Evolutionary conservation across 1,140 invertebrate species (phyloP).

Genomic region (Cheumatopsyche charites): DNA sequence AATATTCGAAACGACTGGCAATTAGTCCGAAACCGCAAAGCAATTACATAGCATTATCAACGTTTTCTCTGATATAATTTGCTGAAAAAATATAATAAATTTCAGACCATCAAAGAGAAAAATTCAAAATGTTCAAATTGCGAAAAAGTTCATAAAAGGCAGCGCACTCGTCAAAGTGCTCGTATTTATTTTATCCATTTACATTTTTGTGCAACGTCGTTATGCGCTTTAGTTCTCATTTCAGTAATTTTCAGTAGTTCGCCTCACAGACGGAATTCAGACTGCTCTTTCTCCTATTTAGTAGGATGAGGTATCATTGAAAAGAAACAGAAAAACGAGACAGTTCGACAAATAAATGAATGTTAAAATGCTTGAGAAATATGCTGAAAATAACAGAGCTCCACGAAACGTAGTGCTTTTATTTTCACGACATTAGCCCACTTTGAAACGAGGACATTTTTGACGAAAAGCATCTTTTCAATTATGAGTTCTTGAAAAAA

Average conservation of each 20-base stretch:
- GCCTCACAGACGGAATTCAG: not conserved
- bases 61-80: not conserved
- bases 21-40: constrained; percentile 9
- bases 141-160: no score
- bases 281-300: constrained; percentile 34
- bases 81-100: no score
- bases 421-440: constrained; percentile 10
- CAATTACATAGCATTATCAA: constrained; percentile 3
- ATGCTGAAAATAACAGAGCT: not conserved
- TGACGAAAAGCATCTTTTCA: no score
- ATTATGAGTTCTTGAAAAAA: no score
- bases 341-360: not conserved
- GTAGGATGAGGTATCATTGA: constrained; percentile 10
- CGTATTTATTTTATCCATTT: not conserved
- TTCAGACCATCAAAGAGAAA: no score
- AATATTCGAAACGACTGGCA: not conserved
- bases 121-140: no score
- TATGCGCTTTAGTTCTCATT: no score
- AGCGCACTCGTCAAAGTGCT: no score
- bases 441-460: not conserved
- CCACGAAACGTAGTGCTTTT: not conserved
- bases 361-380: not conserved
- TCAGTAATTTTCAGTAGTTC: no score
- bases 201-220: not conserved
- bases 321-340: constrained; percentile 16